Evolutionary conservation across 2,888 invertebrate species (phyloP), one percentile per base, ranked within the genome.

Genomic region (Drosophila birchii): DNA sequence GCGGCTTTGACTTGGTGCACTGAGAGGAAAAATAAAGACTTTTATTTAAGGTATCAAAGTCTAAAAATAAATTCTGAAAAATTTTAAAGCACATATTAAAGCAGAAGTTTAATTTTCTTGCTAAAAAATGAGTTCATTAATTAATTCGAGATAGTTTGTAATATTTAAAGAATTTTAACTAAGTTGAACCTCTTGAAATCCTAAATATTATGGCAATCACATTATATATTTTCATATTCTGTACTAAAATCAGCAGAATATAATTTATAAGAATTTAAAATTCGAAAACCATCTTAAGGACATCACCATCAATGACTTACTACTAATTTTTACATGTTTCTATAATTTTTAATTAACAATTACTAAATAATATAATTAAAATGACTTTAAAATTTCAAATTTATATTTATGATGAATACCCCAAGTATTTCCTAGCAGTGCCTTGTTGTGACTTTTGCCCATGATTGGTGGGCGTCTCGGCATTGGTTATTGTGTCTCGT

Each of bases 401-500:
- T 11, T 18, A 11, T 5, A 11, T 20, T 20, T 20, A 43, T 43
- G 0, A 1, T 43, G 5, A 14, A 14, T 3, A 20, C 3, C 20
- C 20, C 3, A 20, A 14, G 1, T 44, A 20, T 44, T 47, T 60
- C n/a, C 20, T 54, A 12, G 4, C 69, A 38, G 49, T 58, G 64
- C 34, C 29, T 58, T 41, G 45, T 53, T 71, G 41, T 67, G 61
- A 64, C 63, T 68, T 75, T 68, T 63, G 61, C 36, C 67, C 38
- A 58, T 66, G 74, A 72, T 63, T 79, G 73, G 85, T 87, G 81
- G 85, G 82, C 79, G 87, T 87, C 82, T 77, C 62, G 74, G 74
- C 85, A 64, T 38, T 36, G 56, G 64, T 54, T 66, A 26, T 73
- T 69, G 68, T 71, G 67, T 76, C 76, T 60, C 78, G 80, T 68